phyloP scores from a whole-genome alignment of 2,797 vertebrate genomes.

The Falco concolor region DNA sequence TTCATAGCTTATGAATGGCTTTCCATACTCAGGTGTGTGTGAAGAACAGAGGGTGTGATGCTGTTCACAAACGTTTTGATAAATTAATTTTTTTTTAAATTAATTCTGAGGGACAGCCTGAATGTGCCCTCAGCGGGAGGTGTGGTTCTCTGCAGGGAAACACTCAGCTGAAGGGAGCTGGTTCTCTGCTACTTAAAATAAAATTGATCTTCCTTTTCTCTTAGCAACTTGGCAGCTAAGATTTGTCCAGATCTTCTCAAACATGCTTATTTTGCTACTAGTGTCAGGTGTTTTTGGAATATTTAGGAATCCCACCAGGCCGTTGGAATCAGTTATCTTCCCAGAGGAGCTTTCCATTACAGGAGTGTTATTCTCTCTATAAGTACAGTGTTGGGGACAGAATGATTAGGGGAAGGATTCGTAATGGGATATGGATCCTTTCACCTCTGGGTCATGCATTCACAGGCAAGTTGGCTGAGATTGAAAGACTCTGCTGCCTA shows the following conservation, averaged over 20 bases:
- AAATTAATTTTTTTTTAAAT: slow-evolving; percentile 1
- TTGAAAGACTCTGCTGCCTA: slow-evolving; percentile 29
- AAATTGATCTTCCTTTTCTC: neutral
- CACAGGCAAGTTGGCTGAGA: slow-evolving; percentile 28
- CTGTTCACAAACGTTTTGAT: slow-evolving; percentile 9
- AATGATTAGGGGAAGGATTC: slow-evolving; percentile 26
- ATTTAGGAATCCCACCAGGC: neutral
- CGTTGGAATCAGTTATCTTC: neutral
- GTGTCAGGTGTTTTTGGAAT: neutral
- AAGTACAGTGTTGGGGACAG: neutral
- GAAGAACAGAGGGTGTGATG: neutral
- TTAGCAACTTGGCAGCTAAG: neutral
- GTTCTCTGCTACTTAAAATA: neutral
- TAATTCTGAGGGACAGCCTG: neutral
- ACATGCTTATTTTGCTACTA: neutral
- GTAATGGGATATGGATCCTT: slow-evolving; percentile 56
- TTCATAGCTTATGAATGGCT: neutral
- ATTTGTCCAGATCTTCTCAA: slow-evolving; percentile 1
- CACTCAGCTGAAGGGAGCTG: neutral
- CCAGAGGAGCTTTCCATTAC: neutral
- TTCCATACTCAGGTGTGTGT: neutral
- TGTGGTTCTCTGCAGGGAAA: neutral
- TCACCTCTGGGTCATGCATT: slow-evolving; percentile 46
- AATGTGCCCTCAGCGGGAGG: slow-evolving; percentile 3
- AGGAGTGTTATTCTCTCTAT: neutral